Evolutionary conservation across 2,797 vertebrate species (phyloP), one percentile per base, ranked within the genome.

Genomic region (Takifugu ocellatus): DNA sequence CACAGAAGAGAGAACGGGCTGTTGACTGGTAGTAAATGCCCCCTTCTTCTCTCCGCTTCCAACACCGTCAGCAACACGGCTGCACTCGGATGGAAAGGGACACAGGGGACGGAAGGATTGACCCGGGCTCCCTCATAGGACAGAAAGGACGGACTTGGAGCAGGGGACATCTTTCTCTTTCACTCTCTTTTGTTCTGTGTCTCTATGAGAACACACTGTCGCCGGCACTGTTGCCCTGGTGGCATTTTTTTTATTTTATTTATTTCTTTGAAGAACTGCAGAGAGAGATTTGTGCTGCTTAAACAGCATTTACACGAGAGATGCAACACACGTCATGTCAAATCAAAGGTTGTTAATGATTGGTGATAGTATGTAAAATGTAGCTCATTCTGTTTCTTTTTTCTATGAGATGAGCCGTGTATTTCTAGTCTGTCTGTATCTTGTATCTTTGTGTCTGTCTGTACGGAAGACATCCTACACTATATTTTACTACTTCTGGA

Each of bases 371-470:
- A 68, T 63, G 75, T 68, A 74, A 79, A 78, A 79, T 68, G 84
- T 89, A 90, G 84, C 85, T 91, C 84, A 86, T 85, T 70, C 74
- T 75, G 81, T 89, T 80, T 78, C 78, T 84, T 85, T 85, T 81
- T 85, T 75, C 59, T 83, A 84, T 69, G 72, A 82, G 66, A 83
- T 71, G 79, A 86, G 76, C 79, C 79, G 72, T 73, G 61, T 82
- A 79, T 63, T 66, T 70, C 69, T 24, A 25, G 75, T 88, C 81
- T 61, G 85, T 88, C 78, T 66, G 82, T 86, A 77, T 76, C 70
- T 75, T 64, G 66, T 77, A 75, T 88, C 79, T 85, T 78, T 78
- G 69, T 79, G 68, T 84, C 60, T 68, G 71, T 87, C 70, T 66
- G 68, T 81, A 55, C 56, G 63, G 77, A 57, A 64, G 65, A 73